A percentile compares a stretch with the other conserved stretches of the same genome.
Conservation (phyloP, 2,888 invertebrate species). For the Eupeodes latifasciatus region DNA sequence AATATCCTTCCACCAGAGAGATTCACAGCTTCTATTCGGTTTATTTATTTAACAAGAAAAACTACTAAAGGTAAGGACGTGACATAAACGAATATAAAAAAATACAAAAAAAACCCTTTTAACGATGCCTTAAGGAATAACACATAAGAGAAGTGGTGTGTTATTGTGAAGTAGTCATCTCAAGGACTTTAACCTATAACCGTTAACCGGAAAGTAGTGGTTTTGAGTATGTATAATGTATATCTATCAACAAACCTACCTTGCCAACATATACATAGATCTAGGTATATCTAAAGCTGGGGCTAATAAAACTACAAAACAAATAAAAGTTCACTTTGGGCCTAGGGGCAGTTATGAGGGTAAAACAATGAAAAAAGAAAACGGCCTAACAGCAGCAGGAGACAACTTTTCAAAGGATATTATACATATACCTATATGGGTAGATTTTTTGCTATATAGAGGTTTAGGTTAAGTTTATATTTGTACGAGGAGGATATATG, state of each 20-base stretch:
- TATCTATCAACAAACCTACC: background rate
- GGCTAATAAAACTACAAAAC: constrained; percentile 20
- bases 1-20: constrained; percentile 18
- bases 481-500: background rate
- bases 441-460: background rate
- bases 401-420: constrained; percentile 16
- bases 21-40: constrained; percentile 28
- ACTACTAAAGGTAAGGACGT: constrained; percentile 61
- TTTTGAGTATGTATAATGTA: background rate
- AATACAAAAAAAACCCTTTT: constrained; percentile 30
- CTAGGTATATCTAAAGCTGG: background rate
- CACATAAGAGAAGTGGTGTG: constrained; percentile 36
- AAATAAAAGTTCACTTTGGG: constrained; percentile 19
- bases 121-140: constrained; percentile 52
- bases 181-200: constrained; percentile 28
- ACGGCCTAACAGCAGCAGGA: background rate
- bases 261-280: too few relatives aligned
- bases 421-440: too few relatives aligned
- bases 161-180: constrained; percentile 33
- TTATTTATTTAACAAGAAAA: constrained; percentile 62
- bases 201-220: constrained; percentile 30
- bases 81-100: constrained; percentile 47
- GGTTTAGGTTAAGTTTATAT: background rate
- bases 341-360: constrained; percentile 19
- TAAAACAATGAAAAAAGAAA: constrained; percentile 30